Conservation (phyloP, 2,888 invertebrate genomes). For the Liopterus haemorrhoidalis region DNA sequence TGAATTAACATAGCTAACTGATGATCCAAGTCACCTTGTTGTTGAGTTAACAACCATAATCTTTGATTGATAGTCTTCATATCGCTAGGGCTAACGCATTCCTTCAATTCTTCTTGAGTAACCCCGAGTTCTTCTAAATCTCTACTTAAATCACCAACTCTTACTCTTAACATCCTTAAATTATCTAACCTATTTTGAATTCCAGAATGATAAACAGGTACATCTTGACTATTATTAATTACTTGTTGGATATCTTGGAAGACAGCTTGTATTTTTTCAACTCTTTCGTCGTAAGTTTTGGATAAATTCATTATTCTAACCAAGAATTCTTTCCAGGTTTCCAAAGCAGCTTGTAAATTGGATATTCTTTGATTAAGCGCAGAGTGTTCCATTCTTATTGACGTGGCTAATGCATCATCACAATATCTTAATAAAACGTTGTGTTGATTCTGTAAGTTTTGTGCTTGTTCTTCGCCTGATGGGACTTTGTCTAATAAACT, state of each 20-base stretch:
- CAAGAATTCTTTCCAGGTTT: conserved; percentile 75
- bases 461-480: conserved; percentile 60
- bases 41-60: conserved; percentile 71
- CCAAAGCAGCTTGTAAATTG: conserved; percentile 71
- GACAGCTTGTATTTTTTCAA: conserved; percentile 53
- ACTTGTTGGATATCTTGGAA: conserved; percentile 61
- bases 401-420: conserved; percentile 70
- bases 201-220: conserved; percentile 55
- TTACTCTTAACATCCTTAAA: conserved; percentile 55
- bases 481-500: conserved; percentile 62
- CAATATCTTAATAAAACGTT: conserved; percentile 62
- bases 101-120: conserved; percentile 75
- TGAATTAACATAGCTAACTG: conserved; percentile 67
- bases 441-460: conserved; percentile 59
- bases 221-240: conserved; percentile 52
- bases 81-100: conserved; percentile 77
- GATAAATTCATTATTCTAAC: conserved; percentile 60
- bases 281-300: conserved; percentile 58
- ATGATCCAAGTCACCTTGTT: conserved; percentile 74
- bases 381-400: conserved; percentile 75
- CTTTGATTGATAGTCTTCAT: conserved; percentile 74
- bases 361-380: conserved; percentile 71
- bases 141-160: conserved; percentile 52
- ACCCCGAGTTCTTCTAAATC: conserved; percentile 67
- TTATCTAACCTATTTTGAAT: conserved; percentile 60